phyloP scores from a whole-genome alignment of 2,113 vertebrate genomes.

The Desmodus rotundus region DNA sequence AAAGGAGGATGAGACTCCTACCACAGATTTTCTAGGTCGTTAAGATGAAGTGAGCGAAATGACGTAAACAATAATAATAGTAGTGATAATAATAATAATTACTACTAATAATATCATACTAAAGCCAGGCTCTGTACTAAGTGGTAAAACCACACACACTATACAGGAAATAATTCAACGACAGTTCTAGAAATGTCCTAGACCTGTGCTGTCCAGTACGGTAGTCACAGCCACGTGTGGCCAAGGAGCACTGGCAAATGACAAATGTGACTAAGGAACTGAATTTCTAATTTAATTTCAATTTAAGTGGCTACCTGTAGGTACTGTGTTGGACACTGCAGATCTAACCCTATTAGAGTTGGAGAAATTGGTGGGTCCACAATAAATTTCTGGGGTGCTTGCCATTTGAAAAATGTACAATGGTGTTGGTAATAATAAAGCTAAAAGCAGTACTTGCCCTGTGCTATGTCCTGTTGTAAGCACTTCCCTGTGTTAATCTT shows the following conservation, averaged over 20 bases:
- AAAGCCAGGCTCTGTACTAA: not conserved
- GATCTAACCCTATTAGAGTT: not conserved
- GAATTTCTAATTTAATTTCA: not conserved
- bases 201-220: accelerated
- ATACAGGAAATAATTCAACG: not conserved
- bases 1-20: no score
- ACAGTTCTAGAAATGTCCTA: not conserved
- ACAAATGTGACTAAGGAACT: not conserved
- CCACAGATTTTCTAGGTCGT: not conserved
- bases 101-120: not conserved
- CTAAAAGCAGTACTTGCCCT: not conserved
- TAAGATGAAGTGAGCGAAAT: not conserved
- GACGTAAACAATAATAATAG: not conserved
- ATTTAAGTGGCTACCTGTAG: not conserved
- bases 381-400: not conserved
- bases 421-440: not conserved
- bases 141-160: no score
- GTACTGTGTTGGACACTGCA: accelerated
- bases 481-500: not conserved
- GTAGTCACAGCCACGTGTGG: not conserved
- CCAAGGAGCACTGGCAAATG: not conserved
- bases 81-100: not conserved
- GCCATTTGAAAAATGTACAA: not conserved
- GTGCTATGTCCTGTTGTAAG: not conserved
- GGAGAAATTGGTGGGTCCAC: not conserved